These are phyloP conservation scores for Apteryx owenii DNA, from an alignment of 2,113 vertebrate genomes.

Conservation along the genomic window DNA sequence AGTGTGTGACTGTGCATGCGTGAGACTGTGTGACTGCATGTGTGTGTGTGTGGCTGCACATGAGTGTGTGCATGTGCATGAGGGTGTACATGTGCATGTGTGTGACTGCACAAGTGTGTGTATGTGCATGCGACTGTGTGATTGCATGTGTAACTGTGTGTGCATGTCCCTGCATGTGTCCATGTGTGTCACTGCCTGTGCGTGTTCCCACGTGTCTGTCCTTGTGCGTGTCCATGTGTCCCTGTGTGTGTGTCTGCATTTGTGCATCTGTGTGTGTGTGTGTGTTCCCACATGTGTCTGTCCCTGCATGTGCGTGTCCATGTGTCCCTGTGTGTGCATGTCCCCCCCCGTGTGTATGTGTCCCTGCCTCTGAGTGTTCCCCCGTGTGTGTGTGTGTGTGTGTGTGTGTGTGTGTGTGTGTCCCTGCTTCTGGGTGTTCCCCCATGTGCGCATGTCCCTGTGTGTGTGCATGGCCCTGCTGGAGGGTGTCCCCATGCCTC, in stretches of 20 bases:
- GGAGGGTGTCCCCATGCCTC: no score
- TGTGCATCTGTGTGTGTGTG: not conserved
- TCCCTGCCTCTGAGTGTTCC: no score
- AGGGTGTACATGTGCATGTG: not conserved
- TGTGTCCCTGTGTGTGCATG: no score
- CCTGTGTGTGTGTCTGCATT: no score
- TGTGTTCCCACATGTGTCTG: not conserved
- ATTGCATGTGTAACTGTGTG: not conserved
- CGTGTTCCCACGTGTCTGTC: not conserved
- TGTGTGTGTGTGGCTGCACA: not conserved
- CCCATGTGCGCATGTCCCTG: not conserved
- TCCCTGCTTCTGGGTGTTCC: not conserved
- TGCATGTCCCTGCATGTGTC: no score
- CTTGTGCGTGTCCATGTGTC: not conserved
- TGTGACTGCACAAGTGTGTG: not conserved
- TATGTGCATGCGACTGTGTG: not conserved
- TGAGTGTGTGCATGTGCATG: not conserved
- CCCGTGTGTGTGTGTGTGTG: not conserved
- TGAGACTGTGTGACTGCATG: not conserved
- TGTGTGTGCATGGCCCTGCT: no score
- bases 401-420: not conserved
- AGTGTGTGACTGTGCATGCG: not conserved
- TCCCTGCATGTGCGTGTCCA: not conserved
- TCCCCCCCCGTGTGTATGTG: not conserved
- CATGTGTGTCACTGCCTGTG: not conserved